Evolutionary conservation across 2,888 invertebrate species (phyloP).

Genomic region (Exephanes ischioxanthus): DNA sequence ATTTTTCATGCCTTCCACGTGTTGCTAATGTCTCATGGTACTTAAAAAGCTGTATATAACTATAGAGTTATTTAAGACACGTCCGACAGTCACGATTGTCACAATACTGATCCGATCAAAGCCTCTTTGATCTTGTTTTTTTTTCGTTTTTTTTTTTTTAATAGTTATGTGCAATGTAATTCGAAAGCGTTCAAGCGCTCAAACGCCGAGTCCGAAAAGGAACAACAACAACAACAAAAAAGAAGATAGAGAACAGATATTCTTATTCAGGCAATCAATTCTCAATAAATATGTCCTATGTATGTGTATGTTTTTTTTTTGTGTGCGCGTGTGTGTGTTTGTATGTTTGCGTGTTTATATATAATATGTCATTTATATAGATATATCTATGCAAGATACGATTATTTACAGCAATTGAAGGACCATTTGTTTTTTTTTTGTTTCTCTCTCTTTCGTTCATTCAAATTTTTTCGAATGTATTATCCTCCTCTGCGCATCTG

Average conservation of each 20-base stretch:
- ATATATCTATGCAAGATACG: constrained; percentile 63
- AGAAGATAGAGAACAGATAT: constrained; percentile 37
- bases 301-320: not conserved
- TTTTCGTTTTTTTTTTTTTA: not conserved
- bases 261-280: constrained; percentile 46
- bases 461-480: constrained; percentile 74
- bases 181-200: constrained; percentile 27
- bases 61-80: not conserved
- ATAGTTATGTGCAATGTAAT: constrained; percentile 32
- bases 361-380: constrained; percentile 28
- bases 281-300: constrained; percentile 63
- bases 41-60: constrained; percentile 45
- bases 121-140: not conserved
- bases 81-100: constrained; percentile 4
- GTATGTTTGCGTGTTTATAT: constrained; percentile 34
- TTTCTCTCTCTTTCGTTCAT: constrained; percentile 56
- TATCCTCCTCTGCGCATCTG: constrained; percentile 80
- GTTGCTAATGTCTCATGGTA: constrained; percentile 10
- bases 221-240: constrained; percentile 24
- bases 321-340: constrained; percentile 24
- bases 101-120: constrained; percentile 10
- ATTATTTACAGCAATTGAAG: constrained; percentile 69
- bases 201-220: constrained; percentile 33
- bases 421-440: constrained; percentile 46
- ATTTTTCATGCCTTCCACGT: not conserved